Evolutionary conservation across 2,797 vertebrate genomes (phyloP), one percentile per base, ranked within the genome.

Genomic region (Channallabes apus): DNA sequence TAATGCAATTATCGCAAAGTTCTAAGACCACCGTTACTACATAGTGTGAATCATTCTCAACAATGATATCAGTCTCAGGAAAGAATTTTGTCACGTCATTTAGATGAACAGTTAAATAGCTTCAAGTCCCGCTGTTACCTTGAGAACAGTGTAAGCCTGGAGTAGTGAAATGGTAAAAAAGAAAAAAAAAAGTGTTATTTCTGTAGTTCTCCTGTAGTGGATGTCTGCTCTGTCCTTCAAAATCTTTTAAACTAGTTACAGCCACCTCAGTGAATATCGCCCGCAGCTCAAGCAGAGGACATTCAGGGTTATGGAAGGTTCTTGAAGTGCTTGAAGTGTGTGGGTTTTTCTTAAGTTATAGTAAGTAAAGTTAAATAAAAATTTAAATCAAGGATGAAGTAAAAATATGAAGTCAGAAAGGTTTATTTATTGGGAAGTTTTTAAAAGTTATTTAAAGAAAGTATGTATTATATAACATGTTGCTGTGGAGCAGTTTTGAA

Each of bases 231-330:
- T 61, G 76, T 78, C 76, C 76, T 59, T 78, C 76, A 78, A 24
- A 78, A 78, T 78, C 76, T 59, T 78, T 78, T 38, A 24, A 35
- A 78, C 56, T 24, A 78, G 56, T 78, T 38, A 22, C 9, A 59
- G 76, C 76, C 56, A 78, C 32, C 56, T 78, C 56, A 11, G 29
- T 77, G 56, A 38, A 78, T 78, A 61, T 61, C 56, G 9, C 76
- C 56, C 11, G 76, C 56, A 38, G 76, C 56, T 61, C 22, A 1
- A 35, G 3, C 32, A 59, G 75, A 78, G 32, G 76, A 78, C 76
- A 24, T 12, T 15, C 29, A 59, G 56, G 35, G 75, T 59, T 78
- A 32, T 32, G 6, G 61, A 61, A 61, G 29, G 29, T 59, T 18
- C 29, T 56, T 18, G 15, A 78, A 59, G 46, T 56, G n/a, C 71